Conservation (phyloP, 2,888 invertebrate genomes). For the Clistopyga incitator region DNA sequence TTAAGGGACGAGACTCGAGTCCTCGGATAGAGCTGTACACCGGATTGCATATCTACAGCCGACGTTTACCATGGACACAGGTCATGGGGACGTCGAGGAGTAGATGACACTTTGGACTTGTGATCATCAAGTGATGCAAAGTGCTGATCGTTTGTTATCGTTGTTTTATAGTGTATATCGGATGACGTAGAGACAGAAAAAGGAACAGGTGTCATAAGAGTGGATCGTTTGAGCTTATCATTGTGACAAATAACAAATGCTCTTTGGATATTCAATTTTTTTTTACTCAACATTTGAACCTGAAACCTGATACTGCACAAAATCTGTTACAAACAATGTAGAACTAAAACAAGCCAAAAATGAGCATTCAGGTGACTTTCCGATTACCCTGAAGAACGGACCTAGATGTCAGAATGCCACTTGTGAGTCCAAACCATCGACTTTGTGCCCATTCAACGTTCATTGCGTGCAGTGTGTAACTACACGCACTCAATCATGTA, state of each 20-base stretch:
- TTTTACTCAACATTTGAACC: too few species aligned
- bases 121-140: not conserved
- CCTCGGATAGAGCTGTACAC: conserved; percentile 27
- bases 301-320: too few species aligned
- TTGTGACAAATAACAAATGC: too few species aligned
- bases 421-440: not conserved
- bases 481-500: conserved; percentile 20
- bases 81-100: not conserved
- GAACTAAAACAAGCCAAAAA: too few species aligned
- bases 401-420: not conserved
- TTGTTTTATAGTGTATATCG: too few species aligned
- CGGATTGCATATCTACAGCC: conserved; percentile 1
- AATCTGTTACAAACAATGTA: too few species aligned
- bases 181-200: too few species aligned
- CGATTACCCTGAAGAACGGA: not conserved
- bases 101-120: not conserved
- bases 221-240: not conserved
- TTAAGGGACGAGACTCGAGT: conserved; percentile 37
- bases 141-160: too few species aligned
- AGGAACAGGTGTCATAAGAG: too few species aligned
- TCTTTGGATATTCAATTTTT: too few species aligned
- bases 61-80: not conserved
- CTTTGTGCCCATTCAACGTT: not conserved
- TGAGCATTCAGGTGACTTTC: not conserved
- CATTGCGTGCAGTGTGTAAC: conserved; percentile 25